Base-by-base conservation (phyloP, 2,797 vertebrate species). In the Melanogrammus aeglefinus region DNA sequence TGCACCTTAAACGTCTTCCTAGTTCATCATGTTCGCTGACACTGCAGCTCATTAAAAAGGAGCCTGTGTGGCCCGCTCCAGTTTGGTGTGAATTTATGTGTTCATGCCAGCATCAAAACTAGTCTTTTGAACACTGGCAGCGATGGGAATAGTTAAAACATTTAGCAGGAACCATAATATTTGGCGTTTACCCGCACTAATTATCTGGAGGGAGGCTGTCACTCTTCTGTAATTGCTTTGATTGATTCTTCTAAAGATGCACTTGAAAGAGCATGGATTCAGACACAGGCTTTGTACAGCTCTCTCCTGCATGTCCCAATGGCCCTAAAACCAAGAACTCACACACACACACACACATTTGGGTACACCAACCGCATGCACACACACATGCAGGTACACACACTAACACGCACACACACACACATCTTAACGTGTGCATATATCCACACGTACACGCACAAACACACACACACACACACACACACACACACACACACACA, bases 181-280 rank as follows among this genome's bases (percentile, higher is more conserved):
- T 90, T 90, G 83, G 80, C 82, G 82, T 84, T 91, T 82, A 81
- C 76, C 79, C 83, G 76, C 80, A 71, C 79, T 86, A 89, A 90
- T 92, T 89, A 90, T 87, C 81, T 83, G 51, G 83, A 87, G 82
- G 80, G 83, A 70, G 76, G 24, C 81, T 88, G 86, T 90, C 83
- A 82, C 81, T 78, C 71, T 74, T 85, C 47, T 83, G 12, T 91
- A 90, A 88, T 90, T 91, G 83, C 85, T 88, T 81, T 88, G 84
- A 92, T 86, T 90, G 87, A 90, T 88, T 77, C 81, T 82, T 91
- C 79, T 81, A 77, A 90, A 89, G 82, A 89, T 71, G 75, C 72
- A 33, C 81, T 88, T 88, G 75, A 88, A 86, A 84, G 75, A 79
- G 80, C 72, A 72, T 74, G 77, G 78, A 81, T 86, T 74, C 75